These are phyloP conservation scores for Columba janthina DNA, from an alignment of 2,113 vertebrate species.

Conservation along the genomic window DNA sequence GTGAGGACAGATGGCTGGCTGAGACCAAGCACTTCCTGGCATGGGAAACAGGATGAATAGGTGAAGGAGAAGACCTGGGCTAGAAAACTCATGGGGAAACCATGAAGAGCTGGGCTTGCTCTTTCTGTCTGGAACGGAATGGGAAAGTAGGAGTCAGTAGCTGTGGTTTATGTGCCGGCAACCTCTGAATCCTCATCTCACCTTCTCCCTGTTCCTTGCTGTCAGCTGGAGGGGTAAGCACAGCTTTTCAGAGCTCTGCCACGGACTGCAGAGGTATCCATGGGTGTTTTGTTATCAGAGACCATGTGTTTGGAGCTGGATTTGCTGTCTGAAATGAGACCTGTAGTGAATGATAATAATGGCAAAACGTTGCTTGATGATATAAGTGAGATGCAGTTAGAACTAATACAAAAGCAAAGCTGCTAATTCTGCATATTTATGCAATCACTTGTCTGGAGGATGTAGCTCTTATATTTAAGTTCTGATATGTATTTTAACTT, in stretches of 20 bases:
- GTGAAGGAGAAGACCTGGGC: not conserved
- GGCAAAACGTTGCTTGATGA: not conserved
- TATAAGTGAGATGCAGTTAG: not conserved
- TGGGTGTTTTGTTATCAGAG: not conserved
- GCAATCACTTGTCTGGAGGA: conserved; percentile 34
- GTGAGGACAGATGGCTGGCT: not conserved
- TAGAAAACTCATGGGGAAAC: not conserved
- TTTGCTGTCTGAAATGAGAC: not conserved
- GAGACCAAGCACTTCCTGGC: not conserved
- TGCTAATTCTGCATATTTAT: conserved; percentile 32
- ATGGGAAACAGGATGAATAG: not conserved
- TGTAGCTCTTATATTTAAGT: conserved; percentile 23
- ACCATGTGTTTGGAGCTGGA: not conserved
- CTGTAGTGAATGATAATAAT: not conserved
- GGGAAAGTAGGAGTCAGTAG: not conserved
- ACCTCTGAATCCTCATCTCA: not conserved
- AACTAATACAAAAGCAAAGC: not conserved
- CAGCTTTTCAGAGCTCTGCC: not conserved
- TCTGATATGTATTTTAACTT: conserved; percentile 49
- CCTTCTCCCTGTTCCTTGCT: not conserved
- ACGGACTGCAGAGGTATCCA: not conserved
- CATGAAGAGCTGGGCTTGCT: not conserved
- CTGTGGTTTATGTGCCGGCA: not conserved
- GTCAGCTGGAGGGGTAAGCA: not conserved
- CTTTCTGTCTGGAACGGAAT: not conserved